Base-by-base conservation (phyloP, 53 echinoderm and acorn worm genomes). In the Holothuria leucospilota region DNA sequence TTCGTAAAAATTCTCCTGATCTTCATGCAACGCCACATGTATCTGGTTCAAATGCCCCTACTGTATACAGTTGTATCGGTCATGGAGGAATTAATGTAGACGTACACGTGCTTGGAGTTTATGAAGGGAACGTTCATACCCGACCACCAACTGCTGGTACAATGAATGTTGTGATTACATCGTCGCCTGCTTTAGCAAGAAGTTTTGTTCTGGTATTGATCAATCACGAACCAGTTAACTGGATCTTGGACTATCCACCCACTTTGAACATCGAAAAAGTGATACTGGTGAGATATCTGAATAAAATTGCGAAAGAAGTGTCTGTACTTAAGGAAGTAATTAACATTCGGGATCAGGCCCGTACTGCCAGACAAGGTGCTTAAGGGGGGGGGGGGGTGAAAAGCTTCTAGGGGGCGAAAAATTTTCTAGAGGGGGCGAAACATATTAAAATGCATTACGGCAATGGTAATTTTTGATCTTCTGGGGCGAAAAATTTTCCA, bases 101-200 rank as follows among this genome's bases (percentile, higher is more conserved):
- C 14, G 84, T 92, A 16, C 93, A 92, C 29, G 86, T 92, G 29
- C 53, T 96, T 20, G 85, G 86, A 41, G 94, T 96, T 1, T 92
- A 96, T 40, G 96, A 96, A 71, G 96, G 94, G 6, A 90, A 88
- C 77, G 59, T 81, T 30, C 90, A 96, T 84, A 90, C 94, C 12
- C 52, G 90, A 68, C 96, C 92, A 20, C 91, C 95, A 8, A 86
- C 68, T 18, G 86, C 95, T 7, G 95, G 95, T 4, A 89, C 91
- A 8, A 90, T 94, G 69, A 78, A 62, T n/a, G 96, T 96, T 6
- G 16, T 8, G 13, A 62, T 93, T 24, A 40, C 87, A 6, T 73
- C 84, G 11, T 53, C 23, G 8, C 28, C 82, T 15, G 67, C 40
- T 0, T 77, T 52, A 23, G 60, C 56, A 14, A 78, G 85, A 73